These are phyloP conservation scores for Agrotis clavis DNA, from an alignment of 2,888 invertebrate genomes.

Conservation along the genomic window DNA sequence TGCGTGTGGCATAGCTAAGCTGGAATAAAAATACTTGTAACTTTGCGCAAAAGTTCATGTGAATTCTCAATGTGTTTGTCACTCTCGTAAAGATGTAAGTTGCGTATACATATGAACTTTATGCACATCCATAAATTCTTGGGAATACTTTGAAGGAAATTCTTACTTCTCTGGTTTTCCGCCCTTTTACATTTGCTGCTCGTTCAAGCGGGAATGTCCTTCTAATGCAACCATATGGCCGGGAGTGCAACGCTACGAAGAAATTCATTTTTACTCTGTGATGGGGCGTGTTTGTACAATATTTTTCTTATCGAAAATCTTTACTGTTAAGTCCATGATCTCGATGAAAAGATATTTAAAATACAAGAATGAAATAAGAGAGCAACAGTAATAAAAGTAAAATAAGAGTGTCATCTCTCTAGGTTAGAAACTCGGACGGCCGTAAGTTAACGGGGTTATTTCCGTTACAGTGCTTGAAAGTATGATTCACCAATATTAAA, in stretches of 20 bases:
- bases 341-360: background rate
- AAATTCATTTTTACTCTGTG: slow-evolving; percentile 29
- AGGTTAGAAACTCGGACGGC: too few species aligned
- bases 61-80: slow-evolving; percentile 47
- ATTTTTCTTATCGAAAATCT: slow-evolving; percentile 4
- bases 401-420: too few species aligned
- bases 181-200: slow-evolving; percentile 49
- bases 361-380: background rate
- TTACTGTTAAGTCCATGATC: background rate
- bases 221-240: slow-evolving; percentile 33
- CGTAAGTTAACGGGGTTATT: too few species aligned
- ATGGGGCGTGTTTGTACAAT: background rate
- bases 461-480: too few species aligned
- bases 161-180: slow-evolving; percentile 43
- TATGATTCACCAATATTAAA: background rate
- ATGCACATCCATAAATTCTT: slow-evolving; percentile 41
- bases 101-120: slow-evolving; percentile 37
- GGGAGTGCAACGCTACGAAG: background rate
- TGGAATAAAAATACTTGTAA: slow-evolving; percentile 35
- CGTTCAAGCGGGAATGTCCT: slow-evolving; percentile 39
- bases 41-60: slow-evolving; percentile 43
- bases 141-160: slow-evolving; percentile 44
- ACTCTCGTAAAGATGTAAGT: slow-evolving; percentile 48
- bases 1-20: slow-evolving; percentile 44
- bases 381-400: background rate